These are phyloP conservation scores for Sigmodon hispidus DNA, from an alignment of 2,113 vertebrate species.

Conservation along the genomic window DNA sequence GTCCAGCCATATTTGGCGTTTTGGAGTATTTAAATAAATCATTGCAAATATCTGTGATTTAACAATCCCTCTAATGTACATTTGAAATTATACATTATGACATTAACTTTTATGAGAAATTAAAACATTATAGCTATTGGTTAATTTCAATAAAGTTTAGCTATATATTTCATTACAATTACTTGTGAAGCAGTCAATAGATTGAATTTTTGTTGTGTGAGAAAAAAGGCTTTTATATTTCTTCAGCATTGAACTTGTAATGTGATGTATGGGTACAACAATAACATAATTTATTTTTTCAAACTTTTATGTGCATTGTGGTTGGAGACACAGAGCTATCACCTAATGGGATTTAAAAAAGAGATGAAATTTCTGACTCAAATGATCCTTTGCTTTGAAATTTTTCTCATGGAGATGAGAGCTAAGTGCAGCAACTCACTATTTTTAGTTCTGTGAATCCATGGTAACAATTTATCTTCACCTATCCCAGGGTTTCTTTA, in stretches of 20 bases:
- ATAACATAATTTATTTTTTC: constrained; percentile 5
- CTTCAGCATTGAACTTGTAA: background rate
- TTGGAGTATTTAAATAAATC: background rate
- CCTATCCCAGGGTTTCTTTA: background rate
- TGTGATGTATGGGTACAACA: background rate
- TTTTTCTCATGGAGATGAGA: constrained; percentile 44
- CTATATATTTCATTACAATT: background rate
- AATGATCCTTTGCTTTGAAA: constrained; percentile 53
- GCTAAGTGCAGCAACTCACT: constrained; percentile 23
- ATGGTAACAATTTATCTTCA: constrained; percentile 70
- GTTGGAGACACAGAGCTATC: background rate
- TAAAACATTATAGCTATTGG: background rate
- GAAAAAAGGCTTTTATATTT: background rate
- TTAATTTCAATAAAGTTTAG: constrained; percentile 26
- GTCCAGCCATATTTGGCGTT: background rate
- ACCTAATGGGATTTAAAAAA: constrained; percentile 59
- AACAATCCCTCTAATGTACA: too few relatives aligned
- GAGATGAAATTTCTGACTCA: constrained; percentile 44
- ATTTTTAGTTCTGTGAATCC: constrained; percentile 59
- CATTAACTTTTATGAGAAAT: background rate
- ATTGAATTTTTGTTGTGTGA: background rate
- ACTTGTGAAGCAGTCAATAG: background rate
- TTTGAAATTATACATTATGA: background rate
- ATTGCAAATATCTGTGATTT: background rate
- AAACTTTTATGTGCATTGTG: background rate